Percentiles rank a stretch among this genome's conserved stretches.
Conservation (phyloP, 2,113 vertebrate genomes). For the Picathartes gymnocephalus region DNA sequence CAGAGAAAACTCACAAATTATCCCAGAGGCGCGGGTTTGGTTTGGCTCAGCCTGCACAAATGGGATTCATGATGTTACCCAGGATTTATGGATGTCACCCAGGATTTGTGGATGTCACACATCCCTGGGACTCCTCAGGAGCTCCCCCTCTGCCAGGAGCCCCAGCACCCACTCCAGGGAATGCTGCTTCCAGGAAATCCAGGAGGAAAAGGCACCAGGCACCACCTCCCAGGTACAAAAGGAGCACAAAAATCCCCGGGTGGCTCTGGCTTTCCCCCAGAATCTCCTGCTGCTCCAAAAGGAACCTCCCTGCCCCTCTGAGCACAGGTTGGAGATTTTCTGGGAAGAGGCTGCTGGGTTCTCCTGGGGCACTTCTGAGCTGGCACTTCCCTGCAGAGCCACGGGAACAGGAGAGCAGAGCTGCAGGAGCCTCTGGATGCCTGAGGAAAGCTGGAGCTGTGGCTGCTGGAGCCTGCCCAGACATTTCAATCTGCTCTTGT, state of each 20-base stretch:
- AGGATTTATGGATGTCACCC: accelerated
- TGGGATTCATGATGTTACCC: no score
- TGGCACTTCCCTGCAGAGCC: neutral
- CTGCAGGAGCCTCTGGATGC: neutral
- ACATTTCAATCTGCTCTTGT: neutral
- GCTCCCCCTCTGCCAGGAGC: neutral
- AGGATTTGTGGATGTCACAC: neutral
- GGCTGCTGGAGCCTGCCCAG: neutral
- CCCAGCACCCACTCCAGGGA: neutral
- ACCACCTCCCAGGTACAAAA: neutral
- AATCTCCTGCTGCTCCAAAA: neutral
- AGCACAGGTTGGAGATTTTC: neutral
- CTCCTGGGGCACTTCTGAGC: neutral
- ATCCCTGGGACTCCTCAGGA: neutral
- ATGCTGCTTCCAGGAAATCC: neutral
- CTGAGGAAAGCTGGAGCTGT: neutral
- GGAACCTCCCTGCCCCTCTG: neutral
- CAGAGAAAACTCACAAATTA: neutral
- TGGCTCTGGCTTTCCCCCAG: neutral
- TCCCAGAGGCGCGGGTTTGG: neutral
- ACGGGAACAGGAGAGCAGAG: neutral
- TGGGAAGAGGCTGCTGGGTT: neutral
- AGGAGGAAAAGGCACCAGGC: neutral
- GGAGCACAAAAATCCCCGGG: neutral
- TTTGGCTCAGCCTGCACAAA: neutral